Conservation (phyloP, 2,797 vertebrate genomes). For the Lagorchestes hirsutus region DNA sequence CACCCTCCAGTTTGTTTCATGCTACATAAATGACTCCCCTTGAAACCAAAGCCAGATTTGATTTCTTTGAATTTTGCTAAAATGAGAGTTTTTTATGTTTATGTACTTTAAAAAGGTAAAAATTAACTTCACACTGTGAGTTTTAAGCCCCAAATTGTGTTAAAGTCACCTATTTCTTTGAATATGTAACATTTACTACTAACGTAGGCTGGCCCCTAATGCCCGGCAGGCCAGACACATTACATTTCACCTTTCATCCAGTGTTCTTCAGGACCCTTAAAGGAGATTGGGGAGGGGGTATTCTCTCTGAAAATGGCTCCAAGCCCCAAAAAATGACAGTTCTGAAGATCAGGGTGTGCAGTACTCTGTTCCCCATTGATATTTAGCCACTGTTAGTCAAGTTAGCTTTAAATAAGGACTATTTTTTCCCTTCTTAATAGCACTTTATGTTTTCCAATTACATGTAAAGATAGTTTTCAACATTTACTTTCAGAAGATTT, state of each 20-base stretch:
- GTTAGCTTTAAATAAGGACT: background rate
- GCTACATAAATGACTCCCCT: background rate
- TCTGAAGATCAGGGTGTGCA: background rate
- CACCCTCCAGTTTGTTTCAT: background rate
- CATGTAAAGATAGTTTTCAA: too few relatives aligned
- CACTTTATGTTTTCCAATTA: too few relatives aligned
- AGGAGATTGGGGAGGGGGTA: background rate
- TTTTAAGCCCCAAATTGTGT: background rate
- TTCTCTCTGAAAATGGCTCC: background rate
- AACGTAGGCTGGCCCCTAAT: background rate
- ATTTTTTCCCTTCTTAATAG: background rate
- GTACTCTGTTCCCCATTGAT: background rate
- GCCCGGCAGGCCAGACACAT: background rate
- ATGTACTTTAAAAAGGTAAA: background rate
- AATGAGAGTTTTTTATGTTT: background rate
- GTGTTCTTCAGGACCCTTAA: background rate
- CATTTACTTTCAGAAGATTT: too few relatives aligned
- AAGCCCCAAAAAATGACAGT: background rate
- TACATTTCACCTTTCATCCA: background rate
- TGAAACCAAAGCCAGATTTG: background rate
- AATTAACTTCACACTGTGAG: background rate
- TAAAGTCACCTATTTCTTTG: background rate
- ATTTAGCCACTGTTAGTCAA: background rate
- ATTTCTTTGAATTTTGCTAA: background rate
- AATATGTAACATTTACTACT: too few relatives aligned